Evolutionary conservation across 2,888 invertebrate genomes (phyloP).

Genomic region (Sepiola atlantica): DNA sequence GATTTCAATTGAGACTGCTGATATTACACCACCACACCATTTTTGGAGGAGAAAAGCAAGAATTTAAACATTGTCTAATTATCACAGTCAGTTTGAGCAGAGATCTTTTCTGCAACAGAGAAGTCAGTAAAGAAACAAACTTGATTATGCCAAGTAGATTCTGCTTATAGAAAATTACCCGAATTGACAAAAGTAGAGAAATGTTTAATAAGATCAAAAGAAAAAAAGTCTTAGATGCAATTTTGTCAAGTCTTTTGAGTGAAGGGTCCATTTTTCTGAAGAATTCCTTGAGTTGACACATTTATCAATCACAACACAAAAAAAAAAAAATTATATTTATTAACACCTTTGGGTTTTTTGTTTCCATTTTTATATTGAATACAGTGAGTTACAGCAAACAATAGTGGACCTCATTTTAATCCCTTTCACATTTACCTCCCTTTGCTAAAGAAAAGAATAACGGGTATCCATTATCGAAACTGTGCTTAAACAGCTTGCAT

Average conservation of each 20-base stretch:
- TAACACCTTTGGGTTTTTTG: neutral
- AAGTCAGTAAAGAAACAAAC: too few relatives aligned
- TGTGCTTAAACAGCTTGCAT: conserved; percentile 39
- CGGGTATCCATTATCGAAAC: conserved; percentile 37
- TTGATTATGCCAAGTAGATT: neutral
- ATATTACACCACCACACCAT: too few relatives aligned
- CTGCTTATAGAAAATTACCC: neutral
- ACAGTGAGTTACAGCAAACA: neutral
- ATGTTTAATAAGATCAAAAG: neutral
- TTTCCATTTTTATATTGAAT: neutral
- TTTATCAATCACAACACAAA: neutral
- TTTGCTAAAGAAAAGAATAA: conserved; percentile 45
- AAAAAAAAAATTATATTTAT: conserved; percentile 1
- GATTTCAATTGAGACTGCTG: too few relatives aligned
- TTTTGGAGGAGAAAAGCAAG: too few relatives aligned
- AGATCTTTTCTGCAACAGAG: too few relatives aligned
- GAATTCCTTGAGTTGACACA: neutral
- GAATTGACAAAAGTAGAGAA: neutral
- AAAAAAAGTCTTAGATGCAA: neutral
- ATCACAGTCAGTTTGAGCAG: too few relatives aligned
- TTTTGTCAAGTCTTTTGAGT: neutral
- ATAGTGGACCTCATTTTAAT: conserved; percentile 13
- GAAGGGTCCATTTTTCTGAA: conserved; percentile 6
- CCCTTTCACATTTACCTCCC: conserved; percentile 43
- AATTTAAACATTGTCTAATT: too few relatives aligned